These are phyloP conservation scores for Cyphotilapia sp. DNA, from an alignment of 2,113 vertebrate genomes.

Conservation along the genomic window DNA sequence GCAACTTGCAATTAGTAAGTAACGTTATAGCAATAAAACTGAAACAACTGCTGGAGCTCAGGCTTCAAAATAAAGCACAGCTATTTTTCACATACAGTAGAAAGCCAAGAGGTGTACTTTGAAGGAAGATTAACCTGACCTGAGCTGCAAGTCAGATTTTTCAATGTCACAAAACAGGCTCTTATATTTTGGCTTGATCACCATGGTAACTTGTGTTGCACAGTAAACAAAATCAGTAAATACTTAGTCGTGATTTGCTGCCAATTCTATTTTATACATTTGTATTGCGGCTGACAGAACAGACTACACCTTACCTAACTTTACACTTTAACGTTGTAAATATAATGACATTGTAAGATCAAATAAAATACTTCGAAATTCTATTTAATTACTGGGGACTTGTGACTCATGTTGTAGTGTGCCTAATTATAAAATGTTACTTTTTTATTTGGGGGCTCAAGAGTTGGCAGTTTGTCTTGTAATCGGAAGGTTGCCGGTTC, in stretches of 20 bases:
- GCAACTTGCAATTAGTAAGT: neutral
- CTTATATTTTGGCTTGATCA: neutral
- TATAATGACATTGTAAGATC: neutral
- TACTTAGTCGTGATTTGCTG: neutral
- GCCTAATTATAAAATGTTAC: neutral
- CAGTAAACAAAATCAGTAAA: neutral
- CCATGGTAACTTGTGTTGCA: neutral
- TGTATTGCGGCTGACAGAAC: neutral
- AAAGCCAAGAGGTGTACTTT: neutral
- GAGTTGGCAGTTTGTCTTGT: neutral
- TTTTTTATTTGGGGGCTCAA: neutral
- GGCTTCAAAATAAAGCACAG: neutral
- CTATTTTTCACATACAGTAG: neutral
- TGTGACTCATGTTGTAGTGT: neutral
- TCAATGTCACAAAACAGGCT: neutral
- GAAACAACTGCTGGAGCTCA: neutral
- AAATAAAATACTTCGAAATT: neutral
- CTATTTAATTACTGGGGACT: neutral
- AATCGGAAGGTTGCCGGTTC: fast-evolving
- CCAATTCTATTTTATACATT: neutral
- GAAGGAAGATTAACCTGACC: neutral
- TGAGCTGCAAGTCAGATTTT: neutral
- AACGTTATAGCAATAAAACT: neutral
- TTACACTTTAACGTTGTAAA: neutral
- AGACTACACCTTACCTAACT: neutral